phyloP scores from a whole-genome alignment of 2,113 vertebrate species.

The Apteryx owenii region DNA sequence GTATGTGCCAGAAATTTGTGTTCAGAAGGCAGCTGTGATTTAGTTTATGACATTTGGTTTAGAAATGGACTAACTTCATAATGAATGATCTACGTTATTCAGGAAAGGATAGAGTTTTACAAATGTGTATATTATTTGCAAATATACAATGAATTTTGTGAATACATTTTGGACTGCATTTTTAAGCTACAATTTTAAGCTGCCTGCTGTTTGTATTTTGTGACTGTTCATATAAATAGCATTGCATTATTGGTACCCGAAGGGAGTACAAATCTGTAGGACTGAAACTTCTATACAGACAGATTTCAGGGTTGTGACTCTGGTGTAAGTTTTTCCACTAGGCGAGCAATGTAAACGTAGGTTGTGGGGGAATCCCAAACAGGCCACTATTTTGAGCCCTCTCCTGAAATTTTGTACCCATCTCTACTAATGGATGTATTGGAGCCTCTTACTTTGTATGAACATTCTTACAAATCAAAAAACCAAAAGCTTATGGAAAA shows the following conservation, averaged over 20 bases:
- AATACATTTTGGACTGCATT: background rate
- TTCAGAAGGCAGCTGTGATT: background rate
- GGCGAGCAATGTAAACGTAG: background rate
- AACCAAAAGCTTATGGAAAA: background rate
- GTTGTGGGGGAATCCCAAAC: background rate
- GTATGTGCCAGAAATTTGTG: background rate
- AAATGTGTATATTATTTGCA: background rate
- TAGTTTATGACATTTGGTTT: background rate
- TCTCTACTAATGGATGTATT: background rate
- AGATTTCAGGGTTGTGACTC: background rate
- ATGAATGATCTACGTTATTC: background rate
- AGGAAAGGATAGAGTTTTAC: background rate
- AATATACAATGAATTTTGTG: background rate
- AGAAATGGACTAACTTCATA: background rate
- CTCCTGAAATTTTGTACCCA: background rate
- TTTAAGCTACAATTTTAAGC: background rate
- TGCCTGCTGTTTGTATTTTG: background rate
- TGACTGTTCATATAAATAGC: background rate
- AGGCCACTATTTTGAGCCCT: background rate
- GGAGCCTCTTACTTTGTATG: background rate
- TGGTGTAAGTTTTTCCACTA: background rate
- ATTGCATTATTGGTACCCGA: background rate
- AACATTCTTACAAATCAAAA: background rate
- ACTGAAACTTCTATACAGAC: background rate
- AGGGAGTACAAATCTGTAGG: background rate